Percentiles rank a stretch among this genome's conserved stretches.
Evolutionary conservation across 1,140 invertebrate species (phyloP).

Genomic region (Cataglyphis hispanica): DNA sequence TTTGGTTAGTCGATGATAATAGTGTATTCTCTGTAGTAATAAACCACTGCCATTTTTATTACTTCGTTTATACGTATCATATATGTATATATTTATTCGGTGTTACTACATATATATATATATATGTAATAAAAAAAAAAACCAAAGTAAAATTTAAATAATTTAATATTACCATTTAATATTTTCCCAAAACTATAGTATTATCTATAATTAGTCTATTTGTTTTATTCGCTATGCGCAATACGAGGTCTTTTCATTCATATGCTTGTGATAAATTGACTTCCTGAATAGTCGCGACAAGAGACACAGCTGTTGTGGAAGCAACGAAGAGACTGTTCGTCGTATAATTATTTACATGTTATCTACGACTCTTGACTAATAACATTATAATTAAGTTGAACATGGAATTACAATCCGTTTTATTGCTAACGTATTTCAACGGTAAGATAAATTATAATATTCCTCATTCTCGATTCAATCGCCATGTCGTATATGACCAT

Average conservation of each 20-base stretch:
- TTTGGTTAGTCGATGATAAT: no score
- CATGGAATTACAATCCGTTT: slow-evolving; percentile 24
- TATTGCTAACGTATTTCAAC: neutral
- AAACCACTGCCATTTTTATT: neutral
- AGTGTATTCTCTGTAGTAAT: neutral
- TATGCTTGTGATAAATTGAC: slow-evolving; percentile 30
- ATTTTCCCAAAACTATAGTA: neutral
- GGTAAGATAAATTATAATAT: slow-evolving; percentile 9
- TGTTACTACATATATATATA: no score
- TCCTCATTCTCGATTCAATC: neutral
- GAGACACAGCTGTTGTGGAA: neutral
- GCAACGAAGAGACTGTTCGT: neutral
- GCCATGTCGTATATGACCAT: neutral
- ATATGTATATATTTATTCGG: no score
- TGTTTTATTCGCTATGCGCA: neutral
- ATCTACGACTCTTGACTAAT: slow-evolving; percentile 6
- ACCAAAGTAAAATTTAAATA: neutral
- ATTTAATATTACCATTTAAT: neutral
- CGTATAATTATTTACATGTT: slow-evolving; percentile 1
- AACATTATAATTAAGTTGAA: slow-evolving; percentile 38
- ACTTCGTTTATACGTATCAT: neutral
- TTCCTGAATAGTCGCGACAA: slow-evolving; percentile 3
- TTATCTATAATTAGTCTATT: slow-evolving; percentile 29
- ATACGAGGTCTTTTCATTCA: neutral
- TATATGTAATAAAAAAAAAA: slow-evolving; percentile 3